phyloP scores from a whole-genome alignment of 2,113 vertebrate species.

The Corvus cornix region DNA sequence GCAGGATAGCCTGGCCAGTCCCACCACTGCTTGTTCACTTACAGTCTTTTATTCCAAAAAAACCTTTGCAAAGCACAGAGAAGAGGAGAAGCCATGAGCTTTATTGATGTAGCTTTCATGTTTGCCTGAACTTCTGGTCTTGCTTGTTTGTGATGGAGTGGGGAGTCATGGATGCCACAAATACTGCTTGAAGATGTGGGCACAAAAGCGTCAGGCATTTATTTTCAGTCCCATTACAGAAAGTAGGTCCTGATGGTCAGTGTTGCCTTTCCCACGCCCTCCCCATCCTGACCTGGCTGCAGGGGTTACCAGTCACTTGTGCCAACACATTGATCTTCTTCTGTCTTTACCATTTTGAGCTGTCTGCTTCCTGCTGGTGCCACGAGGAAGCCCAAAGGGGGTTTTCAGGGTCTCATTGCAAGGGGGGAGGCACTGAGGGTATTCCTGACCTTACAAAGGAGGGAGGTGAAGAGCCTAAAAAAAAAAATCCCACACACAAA shows the following conservation, averaged over 20 bases:
- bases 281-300: background rate
- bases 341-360: background rate
- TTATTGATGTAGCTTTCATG: background rate
- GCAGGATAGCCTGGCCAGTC: background rate
- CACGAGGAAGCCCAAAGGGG: background rate
- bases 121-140: background rate
- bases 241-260: background rate
- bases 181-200: background rate
- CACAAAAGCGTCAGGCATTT: background rate
- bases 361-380: slow-evolving; percentile 35
- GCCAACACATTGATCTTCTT: background rate
- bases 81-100: background rate
- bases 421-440: background rate
- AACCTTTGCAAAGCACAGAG: background rate
- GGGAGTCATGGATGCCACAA: background rate
- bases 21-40: background rate
- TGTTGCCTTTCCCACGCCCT: background rate
- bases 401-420: background rate
- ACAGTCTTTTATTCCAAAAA: background rate
- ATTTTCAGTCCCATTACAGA: background rate
- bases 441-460: background rate
- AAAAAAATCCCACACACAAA: background rate
- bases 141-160: background rate
- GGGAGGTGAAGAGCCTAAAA: background rate
- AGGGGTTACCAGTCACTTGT: background rate